Evolutionary conservation across 2,113 vertebrate genomes (phyloP).

Genomic region (Salvator merianae): DNA sequence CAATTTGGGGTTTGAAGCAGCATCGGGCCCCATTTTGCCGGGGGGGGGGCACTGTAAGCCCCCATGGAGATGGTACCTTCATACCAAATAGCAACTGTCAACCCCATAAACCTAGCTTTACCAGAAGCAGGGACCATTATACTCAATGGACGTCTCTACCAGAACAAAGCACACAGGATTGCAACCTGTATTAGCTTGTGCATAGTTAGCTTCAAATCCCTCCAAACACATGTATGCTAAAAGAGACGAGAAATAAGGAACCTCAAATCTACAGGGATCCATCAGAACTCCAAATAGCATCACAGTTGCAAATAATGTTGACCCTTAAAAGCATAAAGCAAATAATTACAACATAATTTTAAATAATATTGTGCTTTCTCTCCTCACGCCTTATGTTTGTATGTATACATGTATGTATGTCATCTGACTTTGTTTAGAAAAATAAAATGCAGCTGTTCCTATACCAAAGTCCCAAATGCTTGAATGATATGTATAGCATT

Average conservation of each 20-base stretch:
- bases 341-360: conserved; percentile 6
- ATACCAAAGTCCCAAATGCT: not conserved
- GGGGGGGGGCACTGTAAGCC: no score
- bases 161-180: no score
- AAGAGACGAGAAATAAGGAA: no score
- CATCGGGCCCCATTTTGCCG: no score
- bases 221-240: no score
- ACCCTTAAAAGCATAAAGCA: conserved; percentile 8
- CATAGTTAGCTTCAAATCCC: no score
- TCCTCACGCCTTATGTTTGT: not conserved
- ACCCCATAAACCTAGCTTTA: no score
- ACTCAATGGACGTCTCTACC: not conserved
- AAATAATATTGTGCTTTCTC: not conserved
- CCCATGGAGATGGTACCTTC: no score
- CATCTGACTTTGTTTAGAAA: not conserved
- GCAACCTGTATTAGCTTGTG: not conserved
- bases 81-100: no score
- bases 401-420: not conserved
- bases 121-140: not conserved
- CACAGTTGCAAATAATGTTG: not conserved
- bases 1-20: no score
- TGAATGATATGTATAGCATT: not conserved
- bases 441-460: not conserved
- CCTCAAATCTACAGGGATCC: no score
- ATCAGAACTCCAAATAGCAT: no score